Conservation (phyloP, 2,797 vertebrate genomes). For the Gymnothorax javanicus region DNA sequence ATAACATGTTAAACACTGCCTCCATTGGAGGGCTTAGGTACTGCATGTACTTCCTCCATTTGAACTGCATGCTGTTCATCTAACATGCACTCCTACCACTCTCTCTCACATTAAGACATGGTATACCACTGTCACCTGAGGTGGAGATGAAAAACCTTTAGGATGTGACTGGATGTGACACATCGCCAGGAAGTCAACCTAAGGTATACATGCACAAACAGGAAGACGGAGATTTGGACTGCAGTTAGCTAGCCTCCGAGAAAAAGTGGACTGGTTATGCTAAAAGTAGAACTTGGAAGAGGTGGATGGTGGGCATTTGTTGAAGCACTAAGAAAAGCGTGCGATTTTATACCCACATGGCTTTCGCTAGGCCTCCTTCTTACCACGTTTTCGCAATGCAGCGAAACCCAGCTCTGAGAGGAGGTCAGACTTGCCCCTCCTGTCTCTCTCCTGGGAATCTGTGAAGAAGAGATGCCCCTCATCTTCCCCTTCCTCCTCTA, state of each 20-base stretch:
- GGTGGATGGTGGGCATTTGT: neutral
- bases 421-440: constrained; percentile 4
- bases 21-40: neutral
- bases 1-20: neutral
- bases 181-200: neutral
- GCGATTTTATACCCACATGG: neutral
- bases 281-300: neutral
- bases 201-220: neutral
- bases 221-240: neutral
- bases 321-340: neutral
- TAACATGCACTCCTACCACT: neutral
- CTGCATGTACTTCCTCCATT: neutral
- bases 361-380: constrained; percentile 56
- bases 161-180: neutral
- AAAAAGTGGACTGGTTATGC: neutral
- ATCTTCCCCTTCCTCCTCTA: constrained; percentile 30
- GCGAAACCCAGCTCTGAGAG: constrained; percentile 36
- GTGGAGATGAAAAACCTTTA: neutral
- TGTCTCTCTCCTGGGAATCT: constrained; percentile 39
- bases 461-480: constrained; percentile 45
- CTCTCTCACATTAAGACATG: neutral
- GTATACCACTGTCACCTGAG: neutral
- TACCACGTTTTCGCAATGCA: constrained; percentile 71
- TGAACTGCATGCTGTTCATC: neutral
- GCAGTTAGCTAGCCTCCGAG: neutral